A percentile compares a stretch with the other conserved stretches of the same genome.
Evolutionary conservation across 53 echinoderm and acorn worm species (phyloP).

Genomic region (Paelopatides confundens): DNA sequence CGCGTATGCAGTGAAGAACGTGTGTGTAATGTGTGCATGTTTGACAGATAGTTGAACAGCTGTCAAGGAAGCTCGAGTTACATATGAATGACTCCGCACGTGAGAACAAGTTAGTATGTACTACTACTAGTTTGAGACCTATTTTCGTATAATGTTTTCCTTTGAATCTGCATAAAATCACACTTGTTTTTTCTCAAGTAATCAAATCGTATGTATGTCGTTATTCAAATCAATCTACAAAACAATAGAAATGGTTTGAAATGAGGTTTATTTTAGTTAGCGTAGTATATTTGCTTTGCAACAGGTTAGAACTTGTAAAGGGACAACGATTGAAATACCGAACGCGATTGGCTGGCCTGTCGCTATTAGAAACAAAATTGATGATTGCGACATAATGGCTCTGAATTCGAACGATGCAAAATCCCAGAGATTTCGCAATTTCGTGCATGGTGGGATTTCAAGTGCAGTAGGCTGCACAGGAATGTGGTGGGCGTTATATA

Average conservation of each 20-base stretch:
- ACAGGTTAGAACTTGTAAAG: background rate
- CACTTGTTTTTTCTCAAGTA: too few species aligned
- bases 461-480: too few species aligned
- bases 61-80: constrained; percentile 33
- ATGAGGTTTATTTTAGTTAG: background rate
- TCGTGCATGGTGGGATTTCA: too few species aligned
- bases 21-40: background rate
- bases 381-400: constrained; percentile 7
- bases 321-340: background rate
- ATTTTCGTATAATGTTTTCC: too few species aligned
- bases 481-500: too few species aligned
- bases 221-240: too few species aligned
- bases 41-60: constrained; percentile 17
- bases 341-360: constrained; percentile 6
- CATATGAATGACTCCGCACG: background rate
- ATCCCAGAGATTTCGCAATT: background rate
- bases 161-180: too few species aligned
- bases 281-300: background rate
- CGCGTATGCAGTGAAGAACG: background rate
- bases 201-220: too few species aligned
- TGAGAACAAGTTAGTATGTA: background rate
- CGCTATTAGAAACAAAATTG: background rate
- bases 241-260: too few species aligned
- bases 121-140: background rate
- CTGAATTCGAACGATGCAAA: constrained; percentile 13